Conservation (phyloP, 2,888 invertebrate genomes). For the Orchestes rusci region DNA sequence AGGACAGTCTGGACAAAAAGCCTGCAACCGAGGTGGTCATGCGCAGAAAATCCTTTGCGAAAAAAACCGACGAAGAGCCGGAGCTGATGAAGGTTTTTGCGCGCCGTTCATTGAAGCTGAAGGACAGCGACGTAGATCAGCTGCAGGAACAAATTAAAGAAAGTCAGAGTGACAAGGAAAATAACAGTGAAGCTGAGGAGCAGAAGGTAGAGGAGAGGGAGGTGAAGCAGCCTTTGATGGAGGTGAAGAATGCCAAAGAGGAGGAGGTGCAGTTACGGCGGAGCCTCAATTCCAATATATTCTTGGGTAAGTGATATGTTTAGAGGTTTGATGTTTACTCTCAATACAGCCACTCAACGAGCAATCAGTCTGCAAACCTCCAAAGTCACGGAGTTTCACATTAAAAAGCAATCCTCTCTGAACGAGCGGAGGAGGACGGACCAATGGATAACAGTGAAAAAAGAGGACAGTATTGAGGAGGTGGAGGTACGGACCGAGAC, state of each 20-base stretch:
- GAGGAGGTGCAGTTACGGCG: constrained; percentile 37
- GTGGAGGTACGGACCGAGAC: constrained; percentile 31
- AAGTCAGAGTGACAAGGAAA: constrained; percentile 35
- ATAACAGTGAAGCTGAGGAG: constrained; percentile 16
- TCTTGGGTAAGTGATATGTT: constrained; percentile 25
- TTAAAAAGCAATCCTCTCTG: constrained; percentile 37
- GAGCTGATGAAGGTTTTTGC: constrained; percentile 79
- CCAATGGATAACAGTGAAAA: constrained; percentile 34
- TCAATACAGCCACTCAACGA: constrained; percentile 33
- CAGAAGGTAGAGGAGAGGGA: constrained; percentile 12
- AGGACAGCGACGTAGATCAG: constrained; percentile 58
- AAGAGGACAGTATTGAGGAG: constrained; percentile 26
- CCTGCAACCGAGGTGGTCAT: constrained; percentile 46
- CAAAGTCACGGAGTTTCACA: constrained; percentile 33
- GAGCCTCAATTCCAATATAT: constrained; percentile 34
- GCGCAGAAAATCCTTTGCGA: constrained; percentile 50
- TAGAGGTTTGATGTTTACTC: neutral
- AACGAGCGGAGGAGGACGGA: constrained; percentile 38
- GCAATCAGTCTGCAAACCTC: constrained; percentile 35
- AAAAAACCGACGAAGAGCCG: constrained; percentile 62
- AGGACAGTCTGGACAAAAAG: constrained; percentile 35
- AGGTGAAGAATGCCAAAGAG: constrained; percentile 11
- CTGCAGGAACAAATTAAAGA: constrained; percentile 49
- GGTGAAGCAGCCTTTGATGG: constrained; percentile 2
- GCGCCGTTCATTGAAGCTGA: constrained; percentile 70